Percentiles rank a stretch among this genome's conserved stretches.
Conservation (phyloP, 53 echinoderm and acorn worm genomes). For the Antedon mediterranea region DNA sequence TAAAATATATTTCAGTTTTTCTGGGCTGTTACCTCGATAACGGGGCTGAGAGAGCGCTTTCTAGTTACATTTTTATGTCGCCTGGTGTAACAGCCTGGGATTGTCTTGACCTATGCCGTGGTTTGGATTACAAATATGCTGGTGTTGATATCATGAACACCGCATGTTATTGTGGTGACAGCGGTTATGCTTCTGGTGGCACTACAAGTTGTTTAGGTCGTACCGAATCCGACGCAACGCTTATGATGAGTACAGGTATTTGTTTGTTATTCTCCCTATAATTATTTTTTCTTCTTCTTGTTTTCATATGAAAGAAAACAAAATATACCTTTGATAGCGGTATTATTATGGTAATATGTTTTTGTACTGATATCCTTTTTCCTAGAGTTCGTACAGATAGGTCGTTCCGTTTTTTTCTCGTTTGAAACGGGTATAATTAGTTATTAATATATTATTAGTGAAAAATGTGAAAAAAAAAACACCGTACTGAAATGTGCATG, state of each 20-base stretch:
- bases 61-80: neutral
- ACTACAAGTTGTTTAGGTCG: neutral
- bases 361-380: too few relatives aligned
- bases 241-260: neutral
- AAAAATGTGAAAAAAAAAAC: too few relatives aligned
- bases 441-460: too few relatives aligned
- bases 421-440: too few relatives aligned
- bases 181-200: neutral
- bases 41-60: neutral
- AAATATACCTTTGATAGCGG: too few relatives aligned
- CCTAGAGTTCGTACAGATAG: too few relatives aligned
- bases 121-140: neutral
- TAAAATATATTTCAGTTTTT: neutral
- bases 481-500: too few relatives aligned
- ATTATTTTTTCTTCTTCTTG: too few relatives aligned
- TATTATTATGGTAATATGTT: too few relatives aligned
- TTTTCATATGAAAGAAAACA: too few relatives aligned
- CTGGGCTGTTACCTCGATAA: neutral
- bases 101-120: neutral
- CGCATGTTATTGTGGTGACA: neutral
- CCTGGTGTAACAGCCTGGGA: neutral
- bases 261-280: too few relatives aligned
- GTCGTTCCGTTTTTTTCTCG: too few relatives aligned
- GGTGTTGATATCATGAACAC: neutral
- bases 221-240: neutral